phyloP scores from a whole-genome alignment of 2,797 vertebrate species.

The Sorex maritimensis region DNA sequence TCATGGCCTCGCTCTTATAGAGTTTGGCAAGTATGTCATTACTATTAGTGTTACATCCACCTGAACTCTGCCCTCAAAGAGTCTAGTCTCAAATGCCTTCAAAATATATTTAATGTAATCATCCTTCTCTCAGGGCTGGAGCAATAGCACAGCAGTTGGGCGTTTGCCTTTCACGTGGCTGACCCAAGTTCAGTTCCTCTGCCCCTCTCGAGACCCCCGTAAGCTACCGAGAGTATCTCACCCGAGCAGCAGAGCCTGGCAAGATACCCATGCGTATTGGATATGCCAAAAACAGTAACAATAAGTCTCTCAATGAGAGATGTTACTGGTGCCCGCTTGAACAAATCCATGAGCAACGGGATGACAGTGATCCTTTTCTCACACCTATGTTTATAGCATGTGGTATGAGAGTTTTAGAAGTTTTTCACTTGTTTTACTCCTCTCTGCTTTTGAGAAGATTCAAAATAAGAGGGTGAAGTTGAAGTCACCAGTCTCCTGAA shows the following conservation, averaged over 20 bases:
- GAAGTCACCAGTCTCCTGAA: not conserved
- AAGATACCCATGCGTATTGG: too few species aligned
- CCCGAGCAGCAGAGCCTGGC: too few species aligned
- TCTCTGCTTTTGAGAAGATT: conserved; percentile 45
- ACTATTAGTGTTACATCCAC: conserved; percentile 1
- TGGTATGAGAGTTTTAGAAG: not conserved
- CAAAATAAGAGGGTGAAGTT: not conserved
- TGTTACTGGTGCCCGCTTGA: too few species aligned
- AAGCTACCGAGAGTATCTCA: too few species aligned
- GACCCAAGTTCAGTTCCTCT: too few species aligned
- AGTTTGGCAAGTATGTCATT: not conserved
- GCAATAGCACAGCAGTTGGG: too few species aligned
- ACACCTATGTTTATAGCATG: not conserved
- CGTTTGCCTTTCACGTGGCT: too few species aligned
- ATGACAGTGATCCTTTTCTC: too few species aligned
- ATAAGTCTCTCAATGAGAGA: too few species aligned
- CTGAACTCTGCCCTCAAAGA: not conserved
- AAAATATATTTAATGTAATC: conserved; percentile 50
- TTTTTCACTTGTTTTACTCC: conserved; percentile 10
- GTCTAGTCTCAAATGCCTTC: not conserved
- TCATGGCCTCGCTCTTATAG: not conserved
- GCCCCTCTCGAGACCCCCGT: too few species aligned
- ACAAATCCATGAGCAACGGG: too few species aligned
- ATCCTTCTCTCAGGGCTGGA: not conserved
- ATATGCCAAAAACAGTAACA: too few species aligned